A percentile compares a stretch with the other conserved stretches of the same genome.
phyloP scores from a whole-genome alignment of 2,797 vertebrate genomes.

The Taeniopygia guttata region DNA sequence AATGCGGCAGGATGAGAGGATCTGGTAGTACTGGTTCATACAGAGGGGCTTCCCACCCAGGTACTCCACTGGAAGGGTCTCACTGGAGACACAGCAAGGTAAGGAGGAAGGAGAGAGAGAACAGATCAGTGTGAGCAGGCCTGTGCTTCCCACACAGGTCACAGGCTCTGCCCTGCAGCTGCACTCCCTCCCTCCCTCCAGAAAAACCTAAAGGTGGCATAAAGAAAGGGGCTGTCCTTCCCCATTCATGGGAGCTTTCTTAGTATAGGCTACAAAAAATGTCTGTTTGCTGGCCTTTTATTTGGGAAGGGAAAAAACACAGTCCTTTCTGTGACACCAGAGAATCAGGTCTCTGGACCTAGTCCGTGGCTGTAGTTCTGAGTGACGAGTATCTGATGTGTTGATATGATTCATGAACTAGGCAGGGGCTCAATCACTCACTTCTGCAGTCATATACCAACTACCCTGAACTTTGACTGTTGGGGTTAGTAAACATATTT shows the following conservation, averaged over 20 bases:
- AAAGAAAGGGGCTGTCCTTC: background rate
- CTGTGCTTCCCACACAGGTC: background rate
- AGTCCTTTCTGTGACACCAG: background rate
- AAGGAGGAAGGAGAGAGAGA: background rate
- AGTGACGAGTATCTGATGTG: background rate
- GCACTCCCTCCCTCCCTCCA: background rate
- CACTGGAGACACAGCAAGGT: constrained; percentile 67
- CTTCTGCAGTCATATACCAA: background rate
- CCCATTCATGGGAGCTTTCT: background rate
- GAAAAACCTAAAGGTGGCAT: background rate
- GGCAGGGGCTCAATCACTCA: background rate
- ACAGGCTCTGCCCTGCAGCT: background rate
- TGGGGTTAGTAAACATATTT: background rate
- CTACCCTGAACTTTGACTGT: background rate
- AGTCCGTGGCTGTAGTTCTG: background rate
- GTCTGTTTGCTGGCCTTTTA: background rate
- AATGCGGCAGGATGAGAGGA: constrained; percentile 93
- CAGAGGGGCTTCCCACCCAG: constrained; percentile 90
- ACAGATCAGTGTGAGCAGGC: background rate
- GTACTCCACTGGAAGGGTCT: constrained; percentile 89
- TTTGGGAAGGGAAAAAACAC: background rate
- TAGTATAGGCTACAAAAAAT: background rate
- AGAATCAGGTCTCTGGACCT: background rate
- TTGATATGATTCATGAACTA: background rate
- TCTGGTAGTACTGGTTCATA: constrained; percentile 98